Base-by-base conservation (phyloP, 2,797 vertebrate genomes). In the Pitangus sulphuratus region DNA sequence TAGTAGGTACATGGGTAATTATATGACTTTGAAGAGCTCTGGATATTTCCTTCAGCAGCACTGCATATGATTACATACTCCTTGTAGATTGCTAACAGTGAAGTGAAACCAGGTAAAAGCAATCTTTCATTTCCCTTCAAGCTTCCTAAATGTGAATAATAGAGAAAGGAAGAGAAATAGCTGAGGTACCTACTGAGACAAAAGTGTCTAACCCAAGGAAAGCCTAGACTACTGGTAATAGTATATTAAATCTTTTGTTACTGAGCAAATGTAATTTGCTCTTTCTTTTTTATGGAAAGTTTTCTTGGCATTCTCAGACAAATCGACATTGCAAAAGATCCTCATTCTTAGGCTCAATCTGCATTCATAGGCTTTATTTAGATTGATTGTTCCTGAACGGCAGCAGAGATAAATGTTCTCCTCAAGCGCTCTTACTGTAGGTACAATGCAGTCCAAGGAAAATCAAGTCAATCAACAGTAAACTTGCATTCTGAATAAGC, bases 401-500 rank as follows among this genome's bases (percentile, higher is more conserved):
- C 35, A 90, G 65, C 70, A 87, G 93, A 94, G 89, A 96, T 62
- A 96, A 95, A 96, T 50, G 57, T 76, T 90, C 69, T 92, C 50
- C 54, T 94, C 53, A 97, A 93, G 61, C 4, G 0, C 47, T 84
- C 50, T 79, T 93, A 87, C 71, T 60, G 16, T 42, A 94, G 64
- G 58, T 81, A 87, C 50, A 92, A 78, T 77, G 58, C 65, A 89
- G 85, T 42, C n/a, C 25, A 28, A 93, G 80, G 65, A 96, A 95
- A 88, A 95, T 39, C 71, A 84, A 90, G 81, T 95, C 91, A 92
- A 85, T 83, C 89, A 94, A 18, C 56, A 31, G 56, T 68, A 76
- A 90, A 71, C 45, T 80, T 82, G 56, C 62, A 80, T 94, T 84
- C 84, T 78, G 62, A 84, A 84, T 77, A 96, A 65, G 24, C 39